Evolutionary conservation across 53 echinoderm and acorn worm species (phyloP), one percentile per base, ranked within the genome.

Genomic region (Paracentrotus lividus): DNA sequence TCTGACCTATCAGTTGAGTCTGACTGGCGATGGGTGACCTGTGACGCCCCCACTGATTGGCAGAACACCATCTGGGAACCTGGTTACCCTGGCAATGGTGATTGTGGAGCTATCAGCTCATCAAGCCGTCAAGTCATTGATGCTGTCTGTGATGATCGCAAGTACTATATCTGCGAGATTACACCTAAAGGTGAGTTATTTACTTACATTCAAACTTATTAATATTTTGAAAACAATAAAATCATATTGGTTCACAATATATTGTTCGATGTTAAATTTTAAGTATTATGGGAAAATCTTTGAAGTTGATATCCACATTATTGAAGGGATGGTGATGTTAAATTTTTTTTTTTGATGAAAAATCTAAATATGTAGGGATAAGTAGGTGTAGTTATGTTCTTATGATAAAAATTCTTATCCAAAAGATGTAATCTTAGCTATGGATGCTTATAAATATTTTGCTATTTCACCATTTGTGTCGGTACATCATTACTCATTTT

Each of bases 1-100:
- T 93, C 81, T 56, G 98, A 98, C 56, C 88, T 94, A 2, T 94
- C 98, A 1, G 95, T 95, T 2, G 99, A 98, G 85, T 93, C 93
- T 15, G 51, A 31, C 24, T 98, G 99, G 99, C 52, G 90, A 33
- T 99, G 99, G 99, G 90, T 96, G 52, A 94, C 97, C 33, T 99
- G 99, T 88, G 87, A 91, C 7, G 44, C 88, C 44, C 81, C 97
- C 14, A 88, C 34, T 16, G 68, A 45, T 36, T 99, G 97, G 96
- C 99, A 99, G 86, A 47, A 88, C 5, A 57, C 75, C 13, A 85
- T 97, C n/a, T 99, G 99, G 99, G 93, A 92, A 18, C 47, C 93
- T 42, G 94, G 95, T 16, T 88, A 93, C 77, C 96, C 96, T 58
- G 58, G 85, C 8, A 96, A 94, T 53, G 94, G 94, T 16, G 98